Evolutionary conservation across 2,797 vertebrate genomes (phyloP), one percentile per base, ranked within the genome.

Genomic region (Chaenodraco wilsoni): DNA sequence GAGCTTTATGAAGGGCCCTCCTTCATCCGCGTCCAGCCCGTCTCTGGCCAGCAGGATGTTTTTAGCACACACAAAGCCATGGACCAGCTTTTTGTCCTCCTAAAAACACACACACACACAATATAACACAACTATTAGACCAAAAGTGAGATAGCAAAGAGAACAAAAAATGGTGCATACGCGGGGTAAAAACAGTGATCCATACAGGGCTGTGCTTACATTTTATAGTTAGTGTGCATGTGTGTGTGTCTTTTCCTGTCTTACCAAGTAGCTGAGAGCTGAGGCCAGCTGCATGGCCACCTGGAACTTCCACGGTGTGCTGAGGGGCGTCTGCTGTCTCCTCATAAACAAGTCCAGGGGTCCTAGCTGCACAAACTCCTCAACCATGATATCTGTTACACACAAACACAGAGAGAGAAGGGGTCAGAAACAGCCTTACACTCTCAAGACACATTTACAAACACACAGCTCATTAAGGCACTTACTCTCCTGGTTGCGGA

Each of bases 1-100:
- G 60, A 99, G 96, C 88, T 99, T 99, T 83, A 99, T 98, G 87
- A 99, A 99, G 0, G 98, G 98, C 5, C 96, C 95, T 3, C 94
- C 96, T 50, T 97, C 96, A 15, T 91, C 86, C 0, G 70, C 77
- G 19, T 89, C 95, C 33, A 96, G 92, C 17, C 98, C 98, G 31
- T 96, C 96, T 44, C 98, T 95, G 66, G 97, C 97, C 90, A 99
- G 82, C 2, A 99, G 92, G 81, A 99, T 96, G 87, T 99, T 99
- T 88, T 99, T 99, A 3, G 97, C 96, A 74, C 97, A 98, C 62
- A 99, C 96, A 0, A 96, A 98, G 15, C 98, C 98, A 2, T 99
- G 98, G 49, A 99, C 97, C 79, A 99, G 89, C 90, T 96, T 96
- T 92, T 99, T 99, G 82, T 99, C 98, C 91, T 99, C 98, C 98